Evolutionary conservation across 2,888 invertebrate species (phyloP).

Genomic region (Euplagia quadripunctaria): DNA sequence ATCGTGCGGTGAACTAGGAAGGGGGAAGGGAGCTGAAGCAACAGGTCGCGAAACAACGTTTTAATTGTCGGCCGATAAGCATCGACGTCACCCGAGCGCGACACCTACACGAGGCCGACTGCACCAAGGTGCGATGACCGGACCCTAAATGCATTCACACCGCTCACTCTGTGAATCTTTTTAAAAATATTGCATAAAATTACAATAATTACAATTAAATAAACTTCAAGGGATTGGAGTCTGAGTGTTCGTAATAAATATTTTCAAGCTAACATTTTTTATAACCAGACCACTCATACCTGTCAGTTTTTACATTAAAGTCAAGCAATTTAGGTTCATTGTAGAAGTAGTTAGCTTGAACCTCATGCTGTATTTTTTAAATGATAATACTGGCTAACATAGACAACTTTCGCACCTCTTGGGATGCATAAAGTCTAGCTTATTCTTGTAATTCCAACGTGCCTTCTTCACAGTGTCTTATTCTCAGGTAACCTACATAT

Average conservation of each 20-base stretch:
- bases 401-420: constrained; percentile 15
- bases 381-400: constrained; percentile 12
- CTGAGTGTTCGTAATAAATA: constrained; percentile 40
- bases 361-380: constrained; percentile 20
- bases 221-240: constrained; percentile 22
- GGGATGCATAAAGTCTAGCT: constrained; percentile 12
- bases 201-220: constrained; percentile 34
- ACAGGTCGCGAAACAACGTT: constrained; percentile 86
- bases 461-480: constrained; percentile 11
- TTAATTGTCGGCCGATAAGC: constrained; percentile 84
- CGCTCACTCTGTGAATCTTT: constrained; percentile 53
- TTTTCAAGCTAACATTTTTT: constrained; percentile 35
- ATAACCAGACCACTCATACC: constrained; percentile 18
- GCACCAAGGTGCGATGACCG: constrained; percentile 80
- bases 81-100: constrained; percentile 83
- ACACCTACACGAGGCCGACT: constrained; percentile 67
- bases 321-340: constrained; percentile 42
- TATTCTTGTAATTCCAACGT: constrained; percentile 12
- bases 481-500: constrained; percentile 13
- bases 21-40: constrained; percentile 71
- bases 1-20: constrained; percentile 60
- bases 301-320: constrained; percentile 34
- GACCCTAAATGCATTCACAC: constrained; percentile 74
- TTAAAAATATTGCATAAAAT: constrained; percentile 54
- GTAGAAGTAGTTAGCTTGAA: constrained; percentile 35